These are phyloP conservation scores for Oenanthe melanoleuca DNA, from an alignment of 2,113 vertebrate species.

Conservation along the genomic window DNA sequence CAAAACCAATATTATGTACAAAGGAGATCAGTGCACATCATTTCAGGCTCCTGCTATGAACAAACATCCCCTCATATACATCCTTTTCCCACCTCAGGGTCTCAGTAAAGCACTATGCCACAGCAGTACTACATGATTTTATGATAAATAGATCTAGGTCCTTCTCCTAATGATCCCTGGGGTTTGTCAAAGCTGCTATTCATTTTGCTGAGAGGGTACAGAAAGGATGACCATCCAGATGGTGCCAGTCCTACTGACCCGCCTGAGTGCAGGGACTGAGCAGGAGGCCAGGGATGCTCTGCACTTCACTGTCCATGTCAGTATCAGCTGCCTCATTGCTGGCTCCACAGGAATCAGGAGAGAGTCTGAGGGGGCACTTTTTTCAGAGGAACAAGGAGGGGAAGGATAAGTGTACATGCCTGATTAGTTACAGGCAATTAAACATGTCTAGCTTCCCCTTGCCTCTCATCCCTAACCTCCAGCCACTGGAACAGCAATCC, in stretches of 20 bases:
- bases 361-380: background rate
- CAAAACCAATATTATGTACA: background rate
- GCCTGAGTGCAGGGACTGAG: background rate
- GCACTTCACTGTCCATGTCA: background rate
- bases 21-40: background rate
- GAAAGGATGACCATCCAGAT: background rate
- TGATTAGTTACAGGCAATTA: slow-evolving; percentile 67
- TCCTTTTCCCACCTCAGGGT: background rate
- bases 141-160: background rate
- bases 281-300: accelerated
- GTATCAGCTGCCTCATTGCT: background rate
- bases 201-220: background rate
- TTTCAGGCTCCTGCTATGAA: background rate
- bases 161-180: background rate
- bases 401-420: slow-evolving; percentile 48
- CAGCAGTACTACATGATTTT: background rate
- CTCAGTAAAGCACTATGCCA: background rate
- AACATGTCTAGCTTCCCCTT: slow-evolving; percentile 45
- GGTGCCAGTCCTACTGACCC: background rate
- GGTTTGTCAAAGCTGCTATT: background rate
- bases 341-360: background rate
- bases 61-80: background rate
- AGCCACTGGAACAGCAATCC: slow-evolving; percentile 45
- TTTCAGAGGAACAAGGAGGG: slow-evolving; percentile 25
- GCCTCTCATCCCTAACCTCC: slow-evolving; percentile 62